Conservation (phyloP, 1,140 invertebrate genomes). For the Drosophila azteca region DNA sequence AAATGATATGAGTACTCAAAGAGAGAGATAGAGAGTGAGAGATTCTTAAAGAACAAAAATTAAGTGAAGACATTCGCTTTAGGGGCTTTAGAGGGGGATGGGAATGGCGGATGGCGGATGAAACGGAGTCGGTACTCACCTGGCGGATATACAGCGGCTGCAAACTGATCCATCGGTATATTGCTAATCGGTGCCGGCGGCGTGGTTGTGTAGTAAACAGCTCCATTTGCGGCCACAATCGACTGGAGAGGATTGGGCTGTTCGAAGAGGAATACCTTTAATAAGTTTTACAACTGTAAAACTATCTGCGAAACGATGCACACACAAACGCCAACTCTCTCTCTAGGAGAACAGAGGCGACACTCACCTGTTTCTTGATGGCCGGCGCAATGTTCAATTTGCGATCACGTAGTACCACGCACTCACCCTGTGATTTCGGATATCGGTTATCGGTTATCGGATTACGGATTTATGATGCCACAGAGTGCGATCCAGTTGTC, state of each 20-base stretch:
- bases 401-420: slow-evolving; percentile 91
- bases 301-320: not conserved
- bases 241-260: slow-evolving; percentile 75
- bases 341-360: no score
- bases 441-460: no score
- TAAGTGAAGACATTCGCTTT: no score
- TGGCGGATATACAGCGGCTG: slow-evolving; percentile 83
- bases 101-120: no score
- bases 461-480: no score
- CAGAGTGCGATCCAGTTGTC: not conserved
- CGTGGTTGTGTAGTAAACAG: slow-evolving; percentile 83
- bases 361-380: slow-evolving; percentile 91
- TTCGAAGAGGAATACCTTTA: slow-evolving; percentile 8
- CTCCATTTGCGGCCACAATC: slow-evolving; percentile 83
- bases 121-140: slow-evolving; percentile 54
- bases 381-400: slow-evolving; percentile 96
- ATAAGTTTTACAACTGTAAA: not conserved
- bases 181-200: slow-evolving; percentile 83
- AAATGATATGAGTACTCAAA: slow-evolving; percentile 18
- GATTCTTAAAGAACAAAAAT: slow-evolving; percentile 13
- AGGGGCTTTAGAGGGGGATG: no score
- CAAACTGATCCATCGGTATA: slow-evolving; percentile 84
- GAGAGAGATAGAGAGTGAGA: not conserved
- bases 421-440: slow-evolving; percentile 86
- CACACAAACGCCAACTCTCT: no score